Percentiles rank a stretch among this genome's conserved stretches.
Conservation (phyloP, 2,113 vertebrate genomes). For the Petroica traversi region DNA sequence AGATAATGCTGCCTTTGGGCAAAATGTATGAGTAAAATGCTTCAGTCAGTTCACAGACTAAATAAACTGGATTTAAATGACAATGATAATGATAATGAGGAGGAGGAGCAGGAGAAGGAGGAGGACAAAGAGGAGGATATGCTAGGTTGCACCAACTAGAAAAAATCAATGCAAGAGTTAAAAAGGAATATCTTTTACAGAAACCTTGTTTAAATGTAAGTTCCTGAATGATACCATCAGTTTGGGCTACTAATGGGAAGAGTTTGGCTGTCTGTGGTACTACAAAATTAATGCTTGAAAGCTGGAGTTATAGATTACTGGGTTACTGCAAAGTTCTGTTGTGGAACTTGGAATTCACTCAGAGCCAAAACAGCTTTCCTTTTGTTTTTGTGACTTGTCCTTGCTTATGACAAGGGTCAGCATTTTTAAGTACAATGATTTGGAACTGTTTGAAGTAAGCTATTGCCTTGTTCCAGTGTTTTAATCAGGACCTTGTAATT, state of each 20-base stretch:
- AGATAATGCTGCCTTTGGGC: background rate
- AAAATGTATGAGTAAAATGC: background rate
- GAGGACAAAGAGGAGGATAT: background rate
- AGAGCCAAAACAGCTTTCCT: background rate
- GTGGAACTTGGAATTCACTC: background rate
- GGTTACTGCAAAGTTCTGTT: background rate
- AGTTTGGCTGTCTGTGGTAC: background rate
- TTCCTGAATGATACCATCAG: background rate
- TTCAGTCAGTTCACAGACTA: background rate
- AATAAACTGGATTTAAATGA: background rate
- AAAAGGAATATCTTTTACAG: background rate
- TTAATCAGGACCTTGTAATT: slow-evolving; percentile 39
- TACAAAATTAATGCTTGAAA: background rate
- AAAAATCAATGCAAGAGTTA: background rate
- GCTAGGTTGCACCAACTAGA: background rate
- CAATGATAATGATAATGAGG: background rate
- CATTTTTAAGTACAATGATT: background rate
- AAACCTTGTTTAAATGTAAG: background rate
- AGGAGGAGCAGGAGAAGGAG: background rate
- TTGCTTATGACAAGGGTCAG: background rate
- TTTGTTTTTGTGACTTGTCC: background rate
- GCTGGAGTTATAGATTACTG: background rate
- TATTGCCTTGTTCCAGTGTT: slow-evolving; percentile 4
- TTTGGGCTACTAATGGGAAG: background rate
- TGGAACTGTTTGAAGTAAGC: slow-evolving; percentile 17